Evolutionary conservation across 1,140 invertebrate species (phyloP).

Genomic region (Hormaphis cornu): DNA sequence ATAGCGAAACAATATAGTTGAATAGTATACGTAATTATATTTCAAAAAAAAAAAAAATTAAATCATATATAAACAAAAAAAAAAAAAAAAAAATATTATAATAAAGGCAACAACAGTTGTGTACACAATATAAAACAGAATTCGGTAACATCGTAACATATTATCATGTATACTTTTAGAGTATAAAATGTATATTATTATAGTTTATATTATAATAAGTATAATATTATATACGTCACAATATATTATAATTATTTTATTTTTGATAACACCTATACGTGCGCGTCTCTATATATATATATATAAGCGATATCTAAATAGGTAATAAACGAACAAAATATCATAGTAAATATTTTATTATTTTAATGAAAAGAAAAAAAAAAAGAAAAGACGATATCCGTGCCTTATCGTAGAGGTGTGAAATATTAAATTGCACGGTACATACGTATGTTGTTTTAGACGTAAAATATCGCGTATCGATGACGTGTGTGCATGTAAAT

Average conservation of each 20-base stretch:
- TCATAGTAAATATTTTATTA: not conserved
- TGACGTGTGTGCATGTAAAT: too few species aligned
- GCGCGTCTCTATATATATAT: too few species aligned
- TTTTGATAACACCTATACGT: constrained; percentile 5
- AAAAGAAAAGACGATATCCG: not conserved
- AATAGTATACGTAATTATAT: constrained; percentile 29
- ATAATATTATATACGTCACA: constrained; percentile 9
- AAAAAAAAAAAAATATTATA: constrained; percentile 27
- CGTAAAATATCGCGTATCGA: too few species aligned
- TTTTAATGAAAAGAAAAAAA: not conserved
- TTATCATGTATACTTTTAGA: constrained; percentile 14
- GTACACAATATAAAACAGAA: constrained; percentile 29
- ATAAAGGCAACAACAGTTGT: constrained; percentile 30
- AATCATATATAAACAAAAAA: constrained; percentile 11
- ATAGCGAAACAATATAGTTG: constrained; percentile 17
- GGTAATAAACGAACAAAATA: too few species aligned
- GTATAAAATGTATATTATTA: too few species aligned
- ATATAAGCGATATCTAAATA: constrained; percentile 12
- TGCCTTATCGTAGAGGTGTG: too few species aligned
- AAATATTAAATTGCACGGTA: too few species aligned
- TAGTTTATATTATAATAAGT: constrained; percentile 10
- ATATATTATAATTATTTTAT: constrained; percentile 19
- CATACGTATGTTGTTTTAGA: too few species aligned
- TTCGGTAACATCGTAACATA: constrained; percentile 27
- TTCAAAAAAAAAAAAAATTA: constrained; percentile 27